Evolutionary conservation across 2,888 invertebrate species (phyloP).

Genomic region (Agonopterix heracliana): DNA sequence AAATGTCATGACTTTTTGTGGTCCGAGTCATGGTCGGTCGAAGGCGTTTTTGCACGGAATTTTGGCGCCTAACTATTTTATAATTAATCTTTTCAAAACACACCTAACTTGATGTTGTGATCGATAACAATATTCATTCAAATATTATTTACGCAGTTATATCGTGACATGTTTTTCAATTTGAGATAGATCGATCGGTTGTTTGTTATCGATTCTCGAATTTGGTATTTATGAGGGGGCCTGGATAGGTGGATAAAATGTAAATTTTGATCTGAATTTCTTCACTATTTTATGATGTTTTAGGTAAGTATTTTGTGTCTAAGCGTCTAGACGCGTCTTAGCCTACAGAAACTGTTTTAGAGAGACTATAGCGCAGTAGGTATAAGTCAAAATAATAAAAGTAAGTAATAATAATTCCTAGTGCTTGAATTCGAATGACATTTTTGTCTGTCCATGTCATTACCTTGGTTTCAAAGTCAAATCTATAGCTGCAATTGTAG

Average conservation of each 20-base stretch:
- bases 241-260: constrained; percentile 39
- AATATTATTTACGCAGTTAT: constrained; percentile 12
- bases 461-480: too few relatives aligned
- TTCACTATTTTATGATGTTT: too few relatives aligned
- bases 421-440: too few relatives aligned
- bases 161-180: constrained; percentile 30
- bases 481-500: too few relatives aligned
- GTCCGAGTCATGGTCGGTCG: constrained; percentile 66
- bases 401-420: too few relatives aligned
- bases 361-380: too few relatives aligned
- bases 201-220: constrained; percentile 33
- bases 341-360: too few relatives aligned
- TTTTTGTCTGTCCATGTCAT: too few relatives aligned
- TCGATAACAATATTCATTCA: background rate
- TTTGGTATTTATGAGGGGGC: constrained; percentile 47
- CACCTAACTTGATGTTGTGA: constrained; percentile 1
- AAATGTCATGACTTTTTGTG: constrained; percentile 33
- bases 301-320: too few relatives aligned
- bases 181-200: constrained; percentile 8
- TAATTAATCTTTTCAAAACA: constrained; percentile 32
- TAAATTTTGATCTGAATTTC: constrained; percentile 17
- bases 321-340: too few relatives aligned
- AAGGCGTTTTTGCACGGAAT: constrained; percentile 62
- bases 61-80: constrained; percentile 64
- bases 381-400: too few relatives aligned